Percentiles rank a stretch among this genome's conserved stretches.
Conservation (phyloP, 1,140 invertebrate genomes). For the Matsumurasca onukii region DNA sequence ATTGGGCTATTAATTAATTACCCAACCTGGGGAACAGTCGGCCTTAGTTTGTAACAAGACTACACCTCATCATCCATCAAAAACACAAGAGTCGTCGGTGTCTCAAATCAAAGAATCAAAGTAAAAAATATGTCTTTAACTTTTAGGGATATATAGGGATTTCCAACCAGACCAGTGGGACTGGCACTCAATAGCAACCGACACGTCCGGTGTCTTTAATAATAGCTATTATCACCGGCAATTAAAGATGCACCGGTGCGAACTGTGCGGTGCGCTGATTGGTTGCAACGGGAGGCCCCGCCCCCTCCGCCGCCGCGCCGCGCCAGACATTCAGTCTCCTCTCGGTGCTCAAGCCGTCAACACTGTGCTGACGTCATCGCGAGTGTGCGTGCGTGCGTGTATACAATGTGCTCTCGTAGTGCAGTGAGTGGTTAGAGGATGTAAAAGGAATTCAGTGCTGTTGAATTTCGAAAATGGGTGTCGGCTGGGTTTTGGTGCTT, state of each 20-base stretch:
- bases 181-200: too few relatives aligned
- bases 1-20: too few relatives aligned
- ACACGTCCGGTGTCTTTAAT: slow-evolving; percentile 19
- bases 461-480: neutral
- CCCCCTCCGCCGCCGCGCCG: neutral
- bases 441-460: neutral
- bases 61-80: too few relatives aligned
- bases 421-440: neutral
- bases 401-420: neutral
- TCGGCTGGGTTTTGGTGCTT: slow-evolving; percentile 11
- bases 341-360: neutral
- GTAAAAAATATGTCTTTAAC: too few relatives aligned
- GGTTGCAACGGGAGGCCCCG: slow-evolving; percentile 7
- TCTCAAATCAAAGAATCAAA: too few relatives aligned
- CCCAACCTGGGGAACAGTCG: too few relatives aligned
- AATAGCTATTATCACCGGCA: slow-evolving; percentile 19
- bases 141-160: too few relatives aligned
- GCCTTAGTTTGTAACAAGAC: too few relatives aligned
- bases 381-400: slow-evolving; percentile 4
- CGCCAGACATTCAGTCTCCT: neutral
- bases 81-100: too few relatives aligned
- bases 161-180: too few relatives aligned
- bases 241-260: slow-evolving; percentile 20
- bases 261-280: slow-evolving; percentile 1
- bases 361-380: neutral